Conservation (phyloP, 2,888 invertebrate species). For the Eristalis pertinax region DNA sequence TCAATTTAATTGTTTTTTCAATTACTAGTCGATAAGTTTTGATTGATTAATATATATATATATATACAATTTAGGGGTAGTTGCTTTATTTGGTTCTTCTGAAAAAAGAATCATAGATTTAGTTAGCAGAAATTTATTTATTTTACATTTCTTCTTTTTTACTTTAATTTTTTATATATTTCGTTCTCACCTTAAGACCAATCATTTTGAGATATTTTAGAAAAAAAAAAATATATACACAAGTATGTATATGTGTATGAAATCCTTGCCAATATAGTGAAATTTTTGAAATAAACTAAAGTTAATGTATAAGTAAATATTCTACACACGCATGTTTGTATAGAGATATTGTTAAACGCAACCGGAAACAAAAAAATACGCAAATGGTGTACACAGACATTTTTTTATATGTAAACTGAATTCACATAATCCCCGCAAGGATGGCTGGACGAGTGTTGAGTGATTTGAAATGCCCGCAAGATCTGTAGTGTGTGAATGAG, state of each 20-base stretch:
- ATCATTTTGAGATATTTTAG: constrained; percentile 2
- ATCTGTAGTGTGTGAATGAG: background rate
- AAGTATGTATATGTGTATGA: constrained; percentile 17
- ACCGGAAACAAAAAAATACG: background rate
- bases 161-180: background rate
- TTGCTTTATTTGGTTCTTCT: background rate
- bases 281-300: constrained; percentile 42
- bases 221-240: background rate
- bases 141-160: background rate
- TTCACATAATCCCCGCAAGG: background rate
- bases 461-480: background rate
- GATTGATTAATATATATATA: background rate
- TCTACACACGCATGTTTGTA: background rate
- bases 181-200: constrained; percentile 13
- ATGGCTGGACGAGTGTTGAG: background rate
- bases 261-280: constrained; percentile 70
- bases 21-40: constrained; percentile 26
- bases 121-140: background rate
- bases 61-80: background rate
- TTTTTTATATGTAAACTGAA: constrained; percentile 1
- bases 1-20: constrained; percentile 63
- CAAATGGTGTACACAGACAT: background rate
- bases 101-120: background rate
- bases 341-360: background rate
- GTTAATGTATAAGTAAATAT: constrained; percentile 30